phyloP scores from a whole-genome alignment of 2,797 vertebrate species.

The Phalloptychus januarius region DNA sequence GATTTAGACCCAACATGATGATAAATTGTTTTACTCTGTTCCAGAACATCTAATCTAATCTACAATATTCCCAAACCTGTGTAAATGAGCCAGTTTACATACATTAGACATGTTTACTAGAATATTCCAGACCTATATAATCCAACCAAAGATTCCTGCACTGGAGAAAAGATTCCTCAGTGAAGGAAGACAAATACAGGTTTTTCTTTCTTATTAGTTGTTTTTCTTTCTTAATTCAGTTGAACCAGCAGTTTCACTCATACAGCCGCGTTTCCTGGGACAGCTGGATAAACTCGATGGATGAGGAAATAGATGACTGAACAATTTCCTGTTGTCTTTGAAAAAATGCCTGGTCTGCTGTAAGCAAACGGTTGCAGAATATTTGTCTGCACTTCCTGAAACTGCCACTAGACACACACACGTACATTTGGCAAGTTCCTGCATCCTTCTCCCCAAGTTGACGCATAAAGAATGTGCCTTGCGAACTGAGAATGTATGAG shows the following conservation, averaged over 20 bases:
- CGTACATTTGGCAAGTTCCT: background rate
- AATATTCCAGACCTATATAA: background rate
- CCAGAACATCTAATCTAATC: background rate
- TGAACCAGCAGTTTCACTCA: background rate
- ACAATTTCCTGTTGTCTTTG: fast-evolving
- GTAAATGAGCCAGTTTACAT: background rate
- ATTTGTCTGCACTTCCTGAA: slow-evolving; percentile 7
- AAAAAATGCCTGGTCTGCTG: background rate
- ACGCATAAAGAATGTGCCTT: slow-evolving; percentile 71
- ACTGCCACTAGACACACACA: background rate
- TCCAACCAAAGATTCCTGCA: slow-evolving; percentile 25
- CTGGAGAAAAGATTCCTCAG: background rate
- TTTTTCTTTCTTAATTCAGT: fast-evolving
- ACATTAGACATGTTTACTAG: background rate
- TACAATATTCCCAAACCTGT: background rate
- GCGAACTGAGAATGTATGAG: slow-evolving; percentile 64
- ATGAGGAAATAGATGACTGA: background rate
- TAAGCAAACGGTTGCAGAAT: background rate
- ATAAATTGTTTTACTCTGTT: background rate
- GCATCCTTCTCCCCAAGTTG: background rate
- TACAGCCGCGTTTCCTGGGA: too few species aligned
- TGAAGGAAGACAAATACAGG: background rate
- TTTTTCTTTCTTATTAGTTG: background rate
- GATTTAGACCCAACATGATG: background rate
- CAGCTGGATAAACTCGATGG: fast-evolving